These are phyloP conservation scores for Tolypeutes matacus DNA, from an alignment of 2,797 vertebrate genomes.

Conservation along the genomic window DNA sequence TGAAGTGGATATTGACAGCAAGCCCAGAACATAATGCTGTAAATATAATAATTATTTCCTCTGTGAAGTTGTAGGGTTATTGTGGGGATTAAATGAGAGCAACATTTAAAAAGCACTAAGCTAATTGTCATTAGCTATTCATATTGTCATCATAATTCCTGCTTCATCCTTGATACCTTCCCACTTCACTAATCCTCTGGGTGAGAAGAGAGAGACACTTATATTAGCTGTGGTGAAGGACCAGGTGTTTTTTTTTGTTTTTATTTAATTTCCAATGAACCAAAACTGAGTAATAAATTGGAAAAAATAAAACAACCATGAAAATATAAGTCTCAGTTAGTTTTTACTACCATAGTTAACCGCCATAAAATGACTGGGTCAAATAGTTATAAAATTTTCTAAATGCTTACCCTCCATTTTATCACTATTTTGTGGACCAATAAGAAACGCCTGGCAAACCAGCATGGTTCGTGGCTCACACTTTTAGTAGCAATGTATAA, in stretches of 20 bases:
- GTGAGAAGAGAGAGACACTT: neutral
- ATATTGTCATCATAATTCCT: neutral
- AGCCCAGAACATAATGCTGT: neutral
- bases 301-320: neutral
- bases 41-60: neutral
- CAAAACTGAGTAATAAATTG: neutral
- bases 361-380: neutral
- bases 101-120: neutral
- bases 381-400: slow-evolving; percentile 23
- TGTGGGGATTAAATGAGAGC: neutral
- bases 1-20: neutral
- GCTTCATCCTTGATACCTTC: neutral
- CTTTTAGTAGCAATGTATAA: neutral
- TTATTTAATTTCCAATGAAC: neutral
- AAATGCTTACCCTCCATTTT: neutral
- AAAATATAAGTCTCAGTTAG: neutral
- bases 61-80: neutral
- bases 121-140: neutral
- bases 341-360: neutral
- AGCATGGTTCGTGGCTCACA: neutral
- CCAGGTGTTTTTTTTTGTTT: neutral
- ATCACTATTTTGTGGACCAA: neutral
- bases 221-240: neutral
- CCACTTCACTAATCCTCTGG: neutral
- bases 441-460: neutral